These are phyloP conservation scores for Pipa parva DNA, from an alignment of 2,113 vertebrate species.

Conservation along the genomic window DNA sequence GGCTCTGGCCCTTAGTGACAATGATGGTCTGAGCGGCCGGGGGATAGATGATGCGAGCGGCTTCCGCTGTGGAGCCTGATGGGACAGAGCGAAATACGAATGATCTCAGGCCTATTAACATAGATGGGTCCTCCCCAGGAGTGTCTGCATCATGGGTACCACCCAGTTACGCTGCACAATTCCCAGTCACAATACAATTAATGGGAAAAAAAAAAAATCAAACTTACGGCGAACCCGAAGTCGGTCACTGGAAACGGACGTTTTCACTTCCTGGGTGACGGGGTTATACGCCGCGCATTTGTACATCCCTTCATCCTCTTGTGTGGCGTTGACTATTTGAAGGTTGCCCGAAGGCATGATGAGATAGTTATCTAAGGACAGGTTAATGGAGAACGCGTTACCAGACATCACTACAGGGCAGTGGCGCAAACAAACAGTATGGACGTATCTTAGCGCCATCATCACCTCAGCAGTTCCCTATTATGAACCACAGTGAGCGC, in stretches of 20 bases:
- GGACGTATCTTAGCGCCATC: no score
- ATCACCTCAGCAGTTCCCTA: no score
- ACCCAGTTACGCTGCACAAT: no score
- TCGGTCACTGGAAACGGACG: constrained; percentile 81
- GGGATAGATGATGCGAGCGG: constrained; percentile 90
- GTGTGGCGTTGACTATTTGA: constrained; percentile 92
- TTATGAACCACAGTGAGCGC: no score
- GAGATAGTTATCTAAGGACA: constrained; percentile 88
- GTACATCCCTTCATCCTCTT: constrained; percentile 89
- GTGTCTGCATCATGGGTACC: no score
- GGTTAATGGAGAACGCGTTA: no score
- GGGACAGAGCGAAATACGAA: not conserved
- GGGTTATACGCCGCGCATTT: constrained; percentile 96
- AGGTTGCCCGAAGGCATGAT: constrained; percentile 98
- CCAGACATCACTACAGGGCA: not conserved
- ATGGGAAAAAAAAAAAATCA: no score
- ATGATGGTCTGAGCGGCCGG: constrained; percentile 87
- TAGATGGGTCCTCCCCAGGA: not conserved
- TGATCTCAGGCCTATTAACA: no score
- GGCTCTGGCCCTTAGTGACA: constrained; percentile 89
- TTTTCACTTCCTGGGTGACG: constrained; percentile 92
- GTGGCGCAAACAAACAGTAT: no score
- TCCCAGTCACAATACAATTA: no score
- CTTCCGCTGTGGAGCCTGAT: constrained; percentile 85
- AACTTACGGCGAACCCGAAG: constrained; percentile 90